These are phyloP conservation scores for Junco hyemalis DNA, from an alignment of 2,113 vertebrate species.

Conservation along the genomic window DNA sequence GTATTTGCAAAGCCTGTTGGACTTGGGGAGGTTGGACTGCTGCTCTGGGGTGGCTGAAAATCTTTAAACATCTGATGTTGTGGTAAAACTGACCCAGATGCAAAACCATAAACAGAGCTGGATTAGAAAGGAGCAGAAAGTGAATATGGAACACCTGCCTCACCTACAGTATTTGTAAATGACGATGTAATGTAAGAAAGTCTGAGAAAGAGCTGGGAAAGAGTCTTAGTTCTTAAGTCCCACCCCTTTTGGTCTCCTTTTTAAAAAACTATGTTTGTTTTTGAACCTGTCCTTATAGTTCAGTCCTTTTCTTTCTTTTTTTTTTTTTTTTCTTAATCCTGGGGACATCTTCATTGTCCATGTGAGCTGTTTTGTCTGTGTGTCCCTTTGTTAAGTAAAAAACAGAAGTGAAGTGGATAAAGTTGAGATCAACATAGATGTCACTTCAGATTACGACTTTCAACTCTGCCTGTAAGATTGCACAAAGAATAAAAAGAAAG, in stretches of 20 bases:
- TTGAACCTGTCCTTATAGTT: neutral
- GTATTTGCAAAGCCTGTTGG: neutral
- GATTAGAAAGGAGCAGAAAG: neutral
- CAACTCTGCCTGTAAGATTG: neutral
- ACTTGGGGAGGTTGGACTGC: neutral
- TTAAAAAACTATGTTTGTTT: neutral
- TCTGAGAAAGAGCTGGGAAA: neutral
- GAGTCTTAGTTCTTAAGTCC: neutral
- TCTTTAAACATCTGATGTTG: neutral
- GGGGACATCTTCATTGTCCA: neutral
- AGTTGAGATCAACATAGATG: neutral
- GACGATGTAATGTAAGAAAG: rapidly evolving
- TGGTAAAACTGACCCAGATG: neutral
- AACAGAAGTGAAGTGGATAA: neutral
- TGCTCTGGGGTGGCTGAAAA: neutral
- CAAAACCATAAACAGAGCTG: neutral
- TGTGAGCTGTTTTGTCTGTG: neutral
- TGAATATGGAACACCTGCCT: neutral
- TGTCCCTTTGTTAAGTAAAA: neutral
- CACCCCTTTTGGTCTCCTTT: neutral
- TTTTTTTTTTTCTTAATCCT: neutral
- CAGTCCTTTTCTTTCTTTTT: neutral
- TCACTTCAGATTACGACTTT: neutral
- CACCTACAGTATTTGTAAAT: neutral
- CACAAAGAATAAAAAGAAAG: neutral